Conservation (phyloP, 2,797 vertebrate genomes). For the Hyperoplus lanceolatus region DNA sequence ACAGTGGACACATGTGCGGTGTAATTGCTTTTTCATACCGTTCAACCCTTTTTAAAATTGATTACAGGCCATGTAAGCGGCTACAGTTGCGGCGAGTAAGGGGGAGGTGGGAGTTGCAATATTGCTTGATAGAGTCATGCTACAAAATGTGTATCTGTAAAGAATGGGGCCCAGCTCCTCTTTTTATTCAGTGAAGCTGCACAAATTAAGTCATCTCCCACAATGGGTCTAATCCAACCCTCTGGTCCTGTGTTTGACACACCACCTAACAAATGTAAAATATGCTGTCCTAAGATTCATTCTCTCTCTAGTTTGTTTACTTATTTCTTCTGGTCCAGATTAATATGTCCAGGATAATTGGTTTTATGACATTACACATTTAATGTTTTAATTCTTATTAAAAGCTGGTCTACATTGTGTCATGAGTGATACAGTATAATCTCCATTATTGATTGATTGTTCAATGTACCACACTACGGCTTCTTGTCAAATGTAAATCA, state of each 20-base stretch:
- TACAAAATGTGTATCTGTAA: constrained; percentile 58
- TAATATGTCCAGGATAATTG: too few species aligned
- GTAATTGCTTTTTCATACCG: constrained; percentile 78
- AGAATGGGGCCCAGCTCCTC: constrained; percentile 39
- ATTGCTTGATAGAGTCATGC: constrained; percentile 52
- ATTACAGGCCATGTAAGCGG: constrained; percentile 70
- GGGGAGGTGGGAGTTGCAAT: constrained; percentile 4
- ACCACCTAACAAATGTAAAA: constrained; percentile 21
- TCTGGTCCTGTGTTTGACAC: constrained; percentile 21
- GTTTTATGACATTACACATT: too few species aligned
- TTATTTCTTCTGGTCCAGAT: too few species aligned
- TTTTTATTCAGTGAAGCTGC: constrained; percentile 29
- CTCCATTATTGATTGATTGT: too few species aligned
- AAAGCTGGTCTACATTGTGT: too few species aligned
- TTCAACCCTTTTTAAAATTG: constrained; percentile 80
- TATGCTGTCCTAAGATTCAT: constrained; percentile 7
- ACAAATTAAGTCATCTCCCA: constrained; percentile 55
- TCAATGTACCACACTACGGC: too few species aligned
- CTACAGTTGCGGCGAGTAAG: constrained; percentile 9
- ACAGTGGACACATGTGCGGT: constrained; percentile 70
- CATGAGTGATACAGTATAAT: too few species aligned
- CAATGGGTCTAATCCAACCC: constrained; percentile 34
- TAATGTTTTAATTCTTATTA: too few species aligned
- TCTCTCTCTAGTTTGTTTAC: constrained; percentile 13
- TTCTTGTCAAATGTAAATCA: too few species aligned